Evolutionary conservation across 2,888 invertebrate species (phyloP).

Genomic region (Cheilosia vernalis): DNA sequence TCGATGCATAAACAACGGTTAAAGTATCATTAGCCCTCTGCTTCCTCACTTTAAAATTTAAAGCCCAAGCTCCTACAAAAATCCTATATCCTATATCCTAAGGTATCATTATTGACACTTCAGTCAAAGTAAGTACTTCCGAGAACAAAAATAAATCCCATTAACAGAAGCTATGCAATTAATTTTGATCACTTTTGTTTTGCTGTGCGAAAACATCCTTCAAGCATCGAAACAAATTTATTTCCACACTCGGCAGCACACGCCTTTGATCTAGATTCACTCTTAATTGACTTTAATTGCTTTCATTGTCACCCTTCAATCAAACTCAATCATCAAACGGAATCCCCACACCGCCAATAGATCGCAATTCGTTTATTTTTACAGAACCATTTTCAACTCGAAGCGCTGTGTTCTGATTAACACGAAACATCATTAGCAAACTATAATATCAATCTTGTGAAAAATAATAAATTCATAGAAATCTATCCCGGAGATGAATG

Average conservation of each 20-base stretch:
- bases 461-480: neutral
- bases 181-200: constrained; percentile 14
- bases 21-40: no score
- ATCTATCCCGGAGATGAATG: constrained; percentile 21
- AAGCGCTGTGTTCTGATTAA: constrained; percentile 2
- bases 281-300: constrained; percentile 49
- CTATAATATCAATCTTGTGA: neutral
- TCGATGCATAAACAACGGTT: no score
- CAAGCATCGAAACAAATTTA: constrained; percentile 9
- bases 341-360: constrained; percentile 8
- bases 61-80: no score
- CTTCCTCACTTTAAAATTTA: no score
- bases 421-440: neutral
- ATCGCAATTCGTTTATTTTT: neutral
- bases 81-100: no score
- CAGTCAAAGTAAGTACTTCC: neutral
- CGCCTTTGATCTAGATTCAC: constrained; percentile 42
- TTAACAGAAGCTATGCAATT: constrained; percentile 19
- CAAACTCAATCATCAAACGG: constrained; percentile 37
- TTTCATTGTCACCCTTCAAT: constrained; percentile 42
- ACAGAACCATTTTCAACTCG: constrained; percentile 8
- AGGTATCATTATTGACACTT: neutral
- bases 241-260: constrained; percentile 26
- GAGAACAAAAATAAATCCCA: constrained; percentile 1
- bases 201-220: constrained; percentile 6